Conservation (phyloP, 2,797 vertebrate species). For the Schizopygopsis malacanthus region DNA sequence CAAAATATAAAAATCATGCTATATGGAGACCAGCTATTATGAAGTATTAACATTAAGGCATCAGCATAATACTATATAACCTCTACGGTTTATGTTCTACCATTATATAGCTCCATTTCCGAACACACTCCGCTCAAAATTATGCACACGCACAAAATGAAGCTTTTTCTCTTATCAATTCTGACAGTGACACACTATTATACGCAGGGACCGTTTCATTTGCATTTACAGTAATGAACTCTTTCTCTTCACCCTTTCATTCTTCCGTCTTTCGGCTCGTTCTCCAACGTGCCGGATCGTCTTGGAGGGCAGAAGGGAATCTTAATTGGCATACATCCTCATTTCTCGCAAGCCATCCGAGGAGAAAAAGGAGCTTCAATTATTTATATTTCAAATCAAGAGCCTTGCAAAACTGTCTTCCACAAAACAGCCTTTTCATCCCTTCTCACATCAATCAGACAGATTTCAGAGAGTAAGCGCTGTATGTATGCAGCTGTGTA, state of each 20-base stretch:
- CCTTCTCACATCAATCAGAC: constrained; percentile 61
- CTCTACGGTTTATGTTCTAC: neutral
- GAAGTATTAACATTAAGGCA: constrained; percentile 22
- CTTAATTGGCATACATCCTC: constrained; percentile 78
- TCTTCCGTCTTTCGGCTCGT: constrained; percentile 61
- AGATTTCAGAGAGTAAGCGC: constrained; percentile 54
- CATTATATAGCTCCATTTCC: constrained; percentile 29
- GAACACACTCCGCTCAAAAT: neutral
- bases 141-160: constrained; percentile 49
- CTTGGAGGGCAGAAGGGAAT: constrained; percentile 75
- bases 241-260: constrained; percentile 57
- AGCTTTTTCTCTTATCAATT: constrained; percentile 67
- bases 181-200: constrained; percentile 73
- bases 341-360: constrained; percentile 63
- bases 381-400: constrained; percentile 78
- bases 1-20: constrained; percentile 33
- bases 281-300: constrained; percentile 64
- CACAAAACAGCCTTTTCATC: constrained; percentile 71
- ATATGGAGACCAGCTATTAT: constrained; percentile 7
- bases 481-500: constrained; percentile 61
- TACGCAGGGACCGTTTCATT: constrained; percentile 66
- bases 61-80: constrained; percentile 34
- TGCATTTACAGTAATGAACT: constrained; percentile 78
- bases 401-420: constrained; percentile 64
- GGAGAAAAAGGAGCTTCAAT: constrained; percentile 74